phyloP scores from a whole-genome alignment of 2,113 vertebrate species.

The Ceyx margarethae region DNA sequence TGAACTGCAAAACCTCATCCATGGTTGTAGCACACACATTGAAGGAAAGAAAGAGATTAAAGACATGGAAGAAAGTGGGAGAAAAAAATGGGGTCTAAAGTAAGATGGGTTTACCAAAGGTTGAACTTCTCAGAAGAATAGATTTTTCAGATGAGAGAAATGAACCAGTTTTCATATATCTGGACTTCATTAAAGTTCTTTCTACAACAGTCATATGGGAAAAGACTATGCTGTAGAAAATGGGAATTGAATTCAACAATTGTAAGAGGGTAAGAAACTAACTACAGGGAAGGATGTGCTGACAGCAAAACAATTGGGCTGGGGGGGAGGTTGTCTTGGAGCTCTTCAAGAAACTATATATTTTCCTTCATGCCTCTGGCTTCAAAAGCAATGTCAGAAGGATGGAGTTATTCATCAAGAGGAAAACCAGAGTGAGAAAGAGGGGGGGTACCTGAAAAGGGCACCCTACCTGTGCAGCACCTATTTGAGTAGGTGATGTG shows the following conservation, averaged over 20 bases:
- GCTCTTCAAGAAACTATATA: background rate
- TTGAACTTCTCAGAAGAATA: background rate
- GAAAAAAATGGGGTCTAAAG: background rate
- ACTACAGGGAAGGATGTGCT: background rate
- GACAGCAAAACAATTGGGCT: slow-evolving; percentile 47
- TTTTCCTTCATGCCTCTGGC: background rate
- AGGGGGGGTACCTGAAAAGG: background rate
- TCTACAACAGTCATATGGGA: slow-evolving; percentile 9
- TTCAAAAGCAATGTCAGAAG: background rate
- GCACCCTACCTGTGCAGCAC: background rate
- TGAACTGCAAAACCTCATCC: background rate
- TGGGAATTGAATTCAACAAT: slow-evolving; percentile 33
- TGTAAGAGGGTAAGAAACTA: slow-evolving; percentile 9
- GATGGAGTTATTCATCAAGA: background rate
- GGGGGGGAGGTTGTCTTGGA: background rate
- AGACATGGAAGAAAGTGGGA: background rate
- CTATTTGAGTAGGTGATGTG: background rate
- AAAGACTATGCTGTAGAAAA: slow-evolving; percentile 29
- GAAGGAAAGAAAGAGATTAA: background rate
- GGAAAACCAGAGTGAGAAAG: background rate
- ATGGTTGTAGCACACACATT: background rate
- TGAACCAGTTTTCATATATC: background rate
- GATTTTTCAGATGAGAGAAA: background rate
- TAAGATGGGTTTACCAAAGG: background rate
- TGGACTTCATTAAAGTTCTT: slow-evolving; percentile 44